Percentiles rank a stretch among this genome's conserved stretches.
Conservation (phyloP, 2,797 vertebrate genomes). For the Botia kubotai region DNA sequence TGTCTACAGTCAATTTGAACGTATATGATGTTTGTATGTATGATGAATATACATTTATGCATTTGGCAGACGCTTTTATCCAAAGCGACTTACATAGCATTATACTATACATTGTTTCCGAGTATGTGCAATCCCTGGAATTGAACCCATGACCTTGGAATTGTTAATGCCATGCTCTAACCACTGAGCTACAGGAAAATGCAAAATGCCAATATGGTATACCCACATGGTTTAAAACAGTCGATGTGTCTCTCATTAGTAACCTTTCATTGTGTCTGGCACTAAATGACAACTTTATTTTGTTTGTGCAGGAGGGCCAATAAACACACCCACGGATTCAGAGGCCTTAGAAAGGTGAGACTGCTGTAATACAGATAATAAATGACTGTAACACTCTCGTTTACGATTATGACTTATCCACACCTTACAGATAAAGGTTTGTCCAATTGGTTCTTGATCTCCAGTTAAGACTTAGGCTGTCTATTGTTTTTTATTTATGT, state of each 20-base stretch:
- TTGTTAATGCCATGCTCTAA: no score
- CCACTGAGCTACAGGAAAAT: no score
- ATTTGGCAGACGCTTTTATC: no score
- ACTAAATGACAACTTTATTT: constrained; percentile 30
- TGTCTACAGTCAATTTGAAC: constrained; percentile 58
- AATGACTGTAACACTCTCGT: neutral
- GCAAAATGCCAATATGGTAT: neutral
- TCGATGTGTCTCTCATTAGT: no score
- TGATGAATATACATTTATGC: neutral
- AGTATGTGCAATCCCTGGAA: no score
- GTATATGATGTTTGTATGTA: no score
- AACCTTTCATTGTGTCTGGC: neutral
- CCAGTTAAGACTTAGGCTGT: no score
- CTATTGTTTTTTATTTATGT: no score
- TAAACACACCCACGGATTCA: constrained; percentile 86
- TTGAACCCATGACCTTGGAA: no score
- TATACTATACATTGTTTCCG: no score
- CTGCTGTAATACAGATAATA: constrained; percentile 1
- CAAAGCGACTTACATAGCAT: no score
- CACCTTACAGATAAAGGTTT: neutral
- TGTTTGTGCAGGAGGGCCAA: constrained; percentile 75
- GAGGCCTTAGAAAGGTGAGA: constrained; percentile 86
- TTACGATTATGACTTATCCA: neutral
- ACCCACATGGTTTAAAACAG: neutral
- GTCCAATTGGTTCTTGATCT: neutral